phyloP scores from a whole-genome alignment of 2,888 invertebrate species.

The Sceliomorpha sp. region DNA sequence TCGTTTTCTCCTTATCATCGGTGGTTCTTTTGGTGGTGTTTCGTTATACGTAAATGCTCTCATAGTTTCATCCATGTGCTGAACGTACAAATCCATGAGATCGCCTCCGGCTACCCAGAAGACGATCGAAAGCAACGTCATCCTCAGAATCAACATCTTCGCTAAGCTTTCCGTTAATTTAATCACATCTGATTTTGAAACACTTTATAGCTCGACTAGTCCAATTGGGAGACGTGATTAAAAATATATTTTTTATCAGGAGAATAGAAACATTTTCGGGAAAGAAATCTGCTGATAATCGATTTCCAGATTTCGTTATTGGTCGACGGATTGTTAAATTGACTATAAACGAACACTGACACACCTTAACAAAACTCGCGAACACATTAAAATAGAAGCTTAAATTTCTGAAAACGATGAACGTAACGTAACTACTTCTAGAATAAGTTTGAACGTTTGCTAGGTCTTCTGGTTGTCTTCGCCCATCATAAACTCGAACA shows the following conservation, averaged over 20 bases:
- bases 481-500: constrained; percentile 56
- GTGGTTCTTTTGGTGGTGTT: constrained; percentile 57
- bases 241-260: no score
- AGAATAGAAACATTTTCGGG: no score
- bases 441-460: no score
- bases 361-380: no score
- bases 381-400: no score
- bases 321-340: no score
- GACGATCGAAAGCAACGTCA: constrained; percentile 59
- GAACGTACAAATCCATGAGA: constrained; percentile 75
- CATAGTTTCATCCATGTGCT: constrained; percentile 79
- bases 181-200: constrained; percentile 28
- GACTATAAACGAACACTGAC: no score
- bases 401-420: not conserved
- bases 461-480: constrained; percentile 48
- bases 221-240: no score
- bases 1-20: constrained; percentile 61
- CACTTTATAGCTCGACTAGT: no score
- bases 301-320: no score
- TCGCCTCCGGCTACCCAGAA: constrained; percentile 67
- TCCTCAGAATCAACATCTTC: constrained; percentile 67
- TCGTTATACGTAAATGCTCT: constrained; percentile 63
- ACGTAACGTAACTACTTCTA: no score
- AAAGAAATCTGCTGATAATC: no score
- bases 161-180: not conserved